Conservation (phyloP, 2,888 invertebrate species). For the Bhutanitis thaidina region DNA sequence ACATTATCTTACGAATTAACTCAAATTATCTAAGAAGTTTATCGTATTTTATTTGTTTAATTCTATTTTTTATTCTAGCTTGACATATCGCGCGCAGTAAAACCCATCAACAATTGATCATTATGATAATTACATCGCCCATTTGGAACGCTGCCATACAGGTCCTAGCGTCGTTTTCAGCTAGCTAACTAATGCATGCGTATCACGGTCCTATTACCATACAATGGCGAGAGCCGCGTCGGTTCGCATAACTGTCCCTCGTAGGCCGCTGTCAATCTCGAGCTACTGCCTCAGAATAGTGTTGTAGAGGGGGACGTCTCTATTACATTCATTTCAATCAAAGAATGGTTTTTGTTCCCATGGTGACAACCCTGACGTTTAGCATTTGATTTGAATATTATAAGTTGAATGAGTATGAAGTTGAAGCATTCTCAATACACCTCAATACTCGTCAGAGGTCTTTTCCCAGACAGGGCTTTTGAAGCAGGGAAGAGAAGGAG, state of each 20-base stretch:
- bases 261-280: slow-evolving; percentile 32
- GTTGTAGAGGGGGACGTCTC: slow-evolving; percentile 24
- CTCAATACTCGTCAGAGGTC: too few relatives aligned
- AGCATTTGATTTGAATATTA: too few relatives aligned
- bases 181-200: slow-evolving; percentile 25
- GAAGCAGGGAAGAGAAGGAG: too few relatives aligned
- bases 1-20: too few relatives aligned
- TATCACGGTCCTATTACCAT: slow-evolving; percentile 31
- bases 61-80: background rate
- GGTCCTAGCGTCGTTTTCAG: slow-evolving; percentile 13
- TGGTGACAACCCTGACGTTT: background rate
- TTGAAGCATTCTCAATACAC: too few relatives aligned
- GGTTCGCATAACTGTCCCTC: slow-evolving; percentile 24
- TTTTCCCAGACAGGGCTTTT: too few relatives aligned
- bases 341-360: background rate
- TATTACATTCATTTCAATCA: slow-evolving; percentile 12
- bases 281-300: slow-evolving; percentile 35
- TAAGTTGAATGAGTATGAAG: too few relatives aligned
- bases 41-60: background rate
- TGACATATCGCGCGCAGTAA: background rate
- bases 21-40: too few relatives aligned
- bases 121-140: slow-evolving; percentile 19
- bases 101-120: slow-evolving; percentile 16
- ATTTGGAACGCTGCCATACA: slow-evolving; percentile 1
- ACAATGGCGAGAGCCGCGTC: slow-evolving; percentile 30